Evolutionary conservation across 2,797 vertebrate species (phyloP), one percentile per base, ranked within the genome.

Genomic region (Lindbergichthys nudifrons): DNA sequence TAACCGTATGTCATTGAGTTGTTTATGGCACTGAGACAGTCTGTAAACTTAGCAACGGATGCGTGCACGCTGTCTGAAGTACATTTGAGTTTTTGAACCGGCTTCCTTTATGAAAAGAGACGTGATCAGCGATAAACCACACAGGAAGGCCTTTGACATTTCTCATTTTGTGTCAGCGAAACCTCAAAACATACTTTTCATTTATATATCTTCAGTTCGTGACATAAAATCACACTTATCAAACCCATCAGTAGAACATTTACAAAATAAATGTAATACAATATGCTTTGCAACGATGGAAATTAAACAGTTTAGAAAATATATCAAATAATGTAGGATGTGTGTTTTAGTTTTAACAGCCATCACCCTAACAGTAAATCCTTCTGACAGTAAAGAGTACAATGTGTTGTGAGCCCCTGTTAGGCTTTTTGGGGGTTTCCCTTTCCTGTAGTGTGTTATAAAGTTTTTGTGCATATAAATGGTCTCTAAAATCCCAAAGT

Each of bases 121-220:
- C 54, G 13, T 76, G 80, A 71, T 69, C 15, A 66, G 75, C 46
- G 54, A 36, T 16, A 79, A 80, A 84, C 88, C 85, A 65, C 81
- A 88, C 75, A 83, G 85, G 86, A 88, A 88, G 56, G 5, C 50
- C 26, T 53, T 48, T 13, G 39, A 48, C 0, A 56, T 73, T 80
- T 85, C 65, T 47, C 10, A 41, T 65, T 51, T 7, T 51, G 47
- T 77, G n/a, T 78, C 1, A 0, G 16, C 46, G 10, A 65, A 85
- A 75, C 60, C 45, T 59, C 59, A 48, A 52, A 26, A 30, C 19
- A 53, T 13, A 11, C 10, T 23, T 68, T 26, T 1, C 54, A 43
- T 10, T 4, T 4, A 9, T 54, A 10, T 65, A 61, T 73, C 26
- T 47, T 32, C 11, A 61, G 10, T 42, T 75, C n/a, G 16, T 11